phyloP scores from a whole-genome alignment of 92 coral and sea anemone species.

The Paramuricea clavata region DNA sequence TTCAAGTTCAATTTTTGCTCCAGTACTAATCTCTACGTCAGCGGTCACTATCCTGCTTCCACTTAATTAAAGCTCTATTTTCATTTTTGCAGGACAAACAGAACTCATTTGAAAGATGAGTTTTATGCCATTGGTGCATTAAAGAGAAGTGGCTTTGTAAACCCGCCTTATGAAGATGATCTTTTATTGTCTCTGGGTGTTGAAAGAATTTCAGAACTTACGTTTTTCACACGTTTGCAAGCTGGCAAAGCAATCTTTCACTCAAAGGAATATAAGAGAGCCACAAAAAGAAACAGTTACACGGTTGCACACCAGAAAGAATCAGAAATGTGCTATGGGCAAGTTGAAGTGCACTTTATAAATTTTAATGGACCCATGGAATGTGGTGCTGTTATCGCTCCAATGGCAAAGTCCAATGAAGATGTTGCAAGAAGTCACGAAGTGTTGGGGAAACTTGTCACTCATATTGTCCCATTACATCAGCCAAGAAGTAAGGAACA shows the following conservation, averaged over 20 bases:
- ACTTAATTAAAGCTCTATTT: not conserved
- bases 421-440: constrained; percentile 12
- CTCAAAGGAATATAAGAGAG: constrained; percentile 51
- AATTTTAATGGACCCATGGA: constrained; percentile 20
- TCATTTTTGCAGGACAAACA: constrained; percentile 13
- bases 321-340: constrained; percentile 36
- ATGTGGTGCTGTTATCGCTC: constrained; percentile 52
- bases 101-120: not conserved
- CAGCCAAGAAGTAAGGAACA: constrained; percentile 26
- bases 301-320: constrained; percentile 39
- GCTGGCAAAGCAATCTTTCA: constrained; percentile 54
- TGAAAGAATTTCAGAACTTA: constrained; percentile 43
- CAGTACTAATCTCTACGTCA: too few relatives aligned
- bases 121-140: constrained; percentile 35
- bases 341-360: constrained; percentile 34
- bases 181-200: constrained; percentile 27
- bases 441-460: too few relatives aligned
- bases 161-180: constrained; percentile 16
- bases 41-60: constrained; percentile 1
- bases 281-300: constrained; percentile 40
- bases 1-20: too few relatives aligned
- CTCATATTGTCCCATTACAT: constrained; percentile 13
- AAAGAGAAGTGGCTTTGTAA: constrained; percentile 5
- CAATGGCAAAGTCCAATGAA: constrained; percentile 45
- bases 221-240: constrained; percentile 55